Evolutionary conservation across 1,140 invertebrate genomes (phyloP).

Genomic region (Hypsibius dujardini): DNA sequence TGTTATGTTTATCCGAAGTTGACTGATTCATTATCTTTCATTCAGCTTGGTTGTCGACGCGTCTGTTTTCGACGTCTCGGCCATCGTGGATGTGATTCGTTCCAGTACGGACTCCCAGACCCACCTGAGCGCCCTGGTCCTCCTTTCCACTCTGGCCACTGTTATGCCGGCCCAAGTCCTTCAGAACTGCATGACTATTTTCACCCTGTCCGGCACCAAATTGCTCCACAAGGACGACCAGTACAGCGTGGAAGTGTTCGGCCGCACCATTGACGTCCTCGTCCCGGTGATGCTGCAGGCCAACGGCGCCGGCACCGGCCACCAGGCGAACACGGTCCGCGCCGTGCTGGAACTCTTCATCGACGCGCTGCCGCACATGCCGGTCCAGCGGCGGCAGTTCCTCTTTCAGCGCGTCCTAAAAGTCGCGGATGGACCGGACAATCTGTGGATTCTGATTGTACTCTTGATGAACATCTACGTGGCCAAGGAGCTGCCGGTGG

Average conservation of each 20-base stretch:
- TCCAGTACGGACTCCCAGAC: neutral
- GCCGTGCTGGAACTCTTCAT: neutral
- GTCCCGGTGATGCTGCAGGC: slow-evolving; percentile 14
- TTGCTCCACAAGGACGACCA: slow-evolving; percentile 9
- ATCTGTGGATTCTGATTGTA: slow-evolving; percentile 3
- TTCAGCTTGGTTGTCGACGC: neutral
- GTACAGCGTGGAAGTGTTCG: neutral
- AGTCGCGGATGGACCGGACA: neutral
- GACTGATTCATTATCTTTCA: too few species aligned
- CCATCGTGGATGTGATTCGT: neutral
- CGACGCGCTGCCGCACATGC: slow-evolving; percentile 10
- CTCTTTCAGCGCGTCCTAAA: neutral
- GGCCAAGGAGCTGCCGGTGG: neutral
- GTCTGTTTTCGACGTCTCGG: neutral
- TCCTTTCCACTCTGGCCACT: neutral
- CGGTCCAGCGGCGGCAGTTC: neutral
- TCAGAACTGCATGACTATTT: slow-evolving; percentile 9
- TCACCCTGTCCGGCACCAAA: neutral
- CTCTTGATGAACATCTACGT: neutral
- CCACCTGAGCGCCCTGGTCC: neutral
- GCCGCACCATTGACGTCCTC: slow-evolving; percentile 5
- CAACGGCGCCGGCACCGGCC: neutral
- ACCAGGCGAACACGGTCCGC: neutral
- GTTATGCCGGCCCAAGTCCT: neutral
- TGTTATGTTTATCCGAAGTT: too few species aligned